Evolutionary conservation across 2,888 invertebrate genomes (phyloP).

Genomic region (Stenchaetothrips biformis): DNA sequence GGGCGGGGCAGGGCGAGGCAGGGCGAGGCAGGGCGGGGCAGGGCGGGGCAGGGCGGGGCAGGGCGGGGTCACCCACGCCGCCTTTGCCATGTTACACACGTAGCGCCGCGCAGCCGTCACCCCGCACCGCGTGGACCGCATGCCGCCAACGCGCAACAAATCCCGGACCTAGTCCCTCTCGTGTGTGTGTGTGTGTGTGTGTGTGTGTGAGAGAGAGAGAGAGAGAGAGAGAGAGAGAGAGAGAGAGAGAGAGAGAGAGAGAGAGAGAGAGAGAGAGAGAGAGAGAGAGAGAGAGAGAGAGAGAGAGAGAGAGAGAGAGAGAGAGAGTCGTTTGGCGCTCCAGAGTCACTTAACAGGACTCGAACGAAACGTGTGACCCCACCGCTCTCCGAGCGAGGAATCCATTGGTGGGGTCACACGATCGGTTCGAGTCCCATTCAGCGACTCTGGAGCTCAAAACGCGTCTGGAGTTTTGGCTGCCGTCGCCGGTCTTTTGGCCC

Average conservation of each 20-base stretch:
- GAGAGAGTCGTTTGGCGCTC: too few relatives aligned
- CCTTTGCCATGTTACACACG: background rate
- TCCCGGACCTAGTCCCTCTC: background rate
- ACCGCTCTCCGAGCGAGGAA: too few relatives aligned
- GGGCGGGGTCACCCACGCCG: background rate
- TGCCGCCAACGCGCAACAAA: background rate
- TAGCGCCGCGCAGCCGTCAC: background rate
- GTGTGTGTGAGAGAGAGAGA: background rate
- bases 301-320: background rate
- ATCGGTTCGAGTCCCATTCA: too few relatives aligned
- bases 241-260: background rate
- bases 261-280: conserved; percentile 2
- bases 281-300: background rate
- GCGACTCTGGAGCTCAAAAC: too few relatives aligned
- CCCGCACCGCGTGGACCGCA: background rate
- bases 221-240: background rate
- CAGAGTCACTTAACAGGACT: too few relatives aligned
- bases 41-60: too few relatives aligned
- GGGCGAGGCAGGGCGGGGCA: too few relatives aligned
- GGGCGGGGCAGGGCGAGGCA: too few relatives aligned
- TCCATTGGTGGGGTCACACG: too few relatives aligned
- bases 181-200: background rate
- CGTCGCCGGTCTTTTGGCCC: too few relatives aligned
- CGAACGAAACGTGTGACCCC: too few relatives aligned
- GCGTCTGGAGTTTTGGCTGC: too few relatives aligned